Percentiles rank a stretch among this genome's conserved stretches.
phyloP scores from a whole-genome alignment of 1,140 invertebrate species.

The Neelides sp. region DNA sequence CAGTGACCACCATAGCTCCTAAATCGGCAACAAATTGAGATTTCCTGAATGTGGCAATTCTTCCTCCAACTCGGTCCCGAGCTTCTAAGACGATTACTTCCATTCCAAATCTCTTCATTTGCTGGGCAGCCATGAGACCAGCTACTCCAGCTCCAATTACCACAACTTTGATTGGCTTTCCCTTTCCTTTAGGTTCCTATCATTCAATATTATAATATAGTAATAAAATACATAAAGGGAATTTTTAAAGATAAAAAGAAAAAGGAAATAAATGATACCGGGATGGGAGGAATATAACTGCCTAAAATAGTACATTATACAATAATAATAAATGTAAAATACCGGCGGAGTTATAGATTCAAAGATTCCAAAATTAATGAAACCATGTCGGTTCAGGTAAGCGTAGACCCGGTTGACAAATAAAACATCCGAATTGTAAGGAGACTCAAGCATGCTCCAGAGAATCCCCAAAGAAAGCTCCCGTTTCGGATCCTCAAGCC shows the following conservation, averaged over 20 bases:
- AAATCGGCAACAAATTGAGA: conserved; percentile 88
- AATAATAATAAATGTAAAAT: too few species aligned
- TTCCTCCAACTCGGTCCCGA: conserved; percentile 86
- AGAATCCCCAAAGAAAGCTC: conserved; percentile 74
- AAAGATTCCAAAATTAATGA: conserved; percentile 97
- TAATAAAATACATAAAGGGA: too few species aligned
- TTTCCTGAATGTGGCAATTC: conserved; percentile 93
- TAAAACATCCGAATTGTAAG: conserved; percentile 79
- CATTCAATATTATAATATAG: background rate
- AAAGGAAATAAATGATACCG: too few species aligned
- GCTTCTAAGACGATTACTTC: conserved; percentile 92
- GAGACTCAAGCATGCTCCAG: conserved; percentile 68
- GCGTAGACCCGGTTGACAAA: conserved; percentile 74
- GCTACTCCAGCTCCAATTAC: conserved; percentile 92
- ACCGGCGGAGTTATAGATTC: conserved; percentile 76
- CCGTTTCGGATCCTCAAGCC: conserved; percentile 90
- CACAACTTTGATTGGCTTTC: conserved; percentile 78
- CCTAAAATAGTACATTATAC: too few species aligned
- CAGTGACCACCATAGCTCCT: conserved; percentile 77
- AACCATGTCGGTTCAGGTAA: conserved; percentile 89
- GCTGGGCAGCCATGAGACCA: conserved; percentile 82
- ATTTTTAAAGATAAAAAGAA: too few species aligned
- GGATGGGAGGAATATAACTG: too few species aligned
- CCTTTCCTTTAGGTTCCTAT: conserved; percentile 48
- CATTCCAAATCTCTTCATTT: conserved; percentile 89